Evolutionary conservation across 2,888 invertebrate genomes (phyloP), one percentile per base, ranked within the genome.

Genomic region (Tetanocera ferruginea): DNA sequence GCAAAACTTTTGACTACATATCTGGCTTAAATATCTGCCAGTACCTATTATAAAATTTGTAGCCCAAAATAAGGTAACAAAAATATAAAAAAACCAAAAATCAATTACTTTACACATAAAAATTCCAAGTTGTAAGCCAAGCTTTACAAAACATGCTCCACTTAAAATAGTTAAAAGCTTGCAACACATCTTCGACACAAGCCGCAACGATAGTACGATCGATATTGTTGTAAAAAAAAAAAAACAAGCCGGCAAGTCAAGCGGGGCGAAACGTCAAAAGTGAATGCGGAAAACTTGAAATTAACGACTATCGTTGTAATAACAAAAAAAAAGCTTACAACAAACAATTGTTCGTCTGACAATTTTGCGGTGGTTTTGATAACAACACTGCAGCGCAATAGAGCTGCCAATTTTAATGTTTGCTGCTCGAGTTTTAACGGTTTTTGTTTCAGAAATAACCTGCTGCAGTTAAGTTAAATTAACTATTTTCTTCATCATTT

Each of bases 151-250:
- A 37, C 67, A 67, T 23, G n/a, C 34, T 37, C 67, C 34, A 67
- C n/a, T 66, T 34, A 34, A 55, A 23, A 55, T 28, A 60, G 28
- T 37, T n/a, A 67, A 31, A 64, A 34, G 19, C 67, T 76, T 62
- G 73, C 78, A 66, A 76, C 60, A 43, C 71, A 60, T 60, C 72
- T 74, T 76, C 72, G 60, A 80, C 57, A 25, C 57, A 23, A 23
- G 25, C 57, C 23, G 25, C 2, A 5, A 14, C 57, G 57, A 60
- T 60, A n/a, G n/a, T n/a, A n/a, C 57, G 57, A 60, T 23, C 57
- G 57, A 60, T 11, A 28, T 28, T 25, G 57, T 23, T 11, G 57
- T 28, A 23, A 28, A 52, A 4, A n/a, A n/a, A 52, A 14, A 5
- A 3, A 28, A 14, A 28, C 11, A 11, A 2, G 57, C 2, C 9